Evolutionary conservation across 2,888 invertebrate genomes (phyloP).

Genomic region (Coleophora deauratella): DNA sequence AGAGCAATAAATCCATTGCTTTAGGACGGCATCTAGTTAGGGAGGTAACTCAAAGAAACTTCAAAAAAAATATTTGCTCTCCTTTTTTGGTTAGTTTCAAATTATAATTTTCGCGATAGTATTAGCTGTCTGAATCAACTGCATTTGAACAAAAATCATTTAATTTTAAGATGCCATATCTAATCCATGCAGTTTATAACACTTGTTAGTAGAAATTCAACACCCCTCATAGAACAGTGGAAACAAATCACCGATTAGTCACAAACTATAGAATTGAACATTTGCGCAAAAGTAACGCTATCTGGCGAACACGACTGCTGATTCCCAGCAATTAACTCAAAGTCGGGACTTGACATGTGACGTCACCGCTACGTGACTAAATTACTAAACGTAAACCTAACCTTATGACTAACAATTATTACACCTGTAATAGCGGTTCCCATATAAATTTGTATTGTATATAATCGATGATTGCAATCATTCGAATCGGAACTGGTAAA

Average conservation of each 20-base stretch:
- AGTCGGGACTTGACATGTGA: constrained; percentile 29
- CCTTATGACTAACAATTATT: constrained; percentile 35
- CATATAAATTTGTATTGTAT: constrained; percentile 6
- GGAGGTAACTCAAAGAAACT: too few species aligned
- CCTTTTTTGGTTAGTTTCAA: too few species aligned
- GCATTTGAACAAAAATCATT: too few species aligned
- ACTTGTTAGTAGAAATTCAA: not conserved
- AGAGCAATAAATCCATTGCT: too few species aligned
- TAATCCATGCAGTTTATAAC: too few species aligned
- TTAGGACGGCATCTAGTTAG: too few species aligned
- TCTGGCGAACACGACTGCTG: constrained; percentile 46
- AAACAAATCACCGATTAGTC: constrained; percentile 50
- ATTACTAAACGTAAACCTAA: constrained; percentile 37
- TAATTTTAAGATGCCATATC: too few species aligned
- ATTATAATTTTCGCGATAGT: too few species aligned
- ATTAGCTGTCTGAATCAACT: too few species aligned
- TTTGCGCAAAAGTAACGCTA: constrained; percentile 49
- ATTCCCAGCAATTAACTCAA: constrained; percentile 37
- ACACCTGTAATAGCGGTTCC: constrained; percentile 16
- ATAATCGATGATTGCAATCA: constrained; percentile 7
- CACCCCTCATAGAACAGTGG: constrained; percentile 22
- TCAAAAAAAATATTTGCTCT: too few species aligned
- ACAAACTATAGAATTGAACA: constrained; percentile 41
- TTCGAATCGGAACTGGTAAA: constrained; percentile 2
- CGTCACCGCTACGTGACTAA: constrained; percentile 39